Evolutionary conservation across 2,113 vertebrate species (phyloP).

Genomic region (Ceyx cyanopectus): DNA sequence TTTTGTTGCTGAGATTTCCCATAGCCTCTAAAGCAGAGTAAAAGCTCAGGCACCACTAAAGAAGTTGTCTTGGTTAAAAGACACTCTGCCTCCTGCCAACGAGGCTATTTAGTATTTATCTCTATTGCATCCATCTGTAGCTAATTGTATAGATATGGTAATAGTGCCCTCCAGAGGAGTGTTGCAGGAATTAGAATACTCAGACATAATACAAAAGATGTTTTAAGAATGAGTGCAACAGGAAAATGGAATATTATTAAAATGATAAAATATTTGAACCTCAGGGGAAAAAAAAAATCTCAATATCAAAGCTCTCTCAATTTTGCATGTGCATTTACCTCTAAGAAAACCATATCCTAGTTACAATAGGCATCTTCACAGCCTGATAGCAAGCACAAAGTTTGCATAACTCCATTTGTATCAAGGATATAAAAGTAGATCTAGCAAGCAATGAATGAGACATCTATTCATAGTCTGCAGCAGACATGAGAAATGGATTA

Average conservation of each 20-base stretch:
- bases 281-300: background rate
- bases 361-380: background rate
- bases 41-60: background rate
- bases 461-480: background rate
- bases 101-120: slow-evolving; percentile 23
- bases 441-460: background rate
- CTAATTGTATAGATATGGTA: slow-evolving; percentile 76
- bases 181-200: slow-evolving; percentile 65
- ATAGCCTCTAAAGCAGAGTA: background rate
- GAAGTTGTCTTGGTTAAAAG: slow-evolving; percentile 25
- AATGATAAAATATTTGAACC: slow-evolving; percentile 47
- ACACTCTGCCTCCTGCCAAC: slow-evolving; percentile 28
- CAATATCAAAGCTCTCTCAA: slow-evolving; percentile 24
- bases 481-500: background rate
- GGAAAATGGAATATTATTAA: slow-evolving; percentile 41
- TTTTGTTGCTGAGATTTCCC: background rate
- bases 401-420: background rate
- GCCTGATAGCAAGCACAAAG: background rate
- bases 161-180: slow-evolving; percentile 84
- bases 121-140: background rate
- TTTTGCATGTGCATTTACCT: slow-evolving; percentile 33
- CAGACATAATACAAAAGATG: background rate
- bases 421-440: background rate
- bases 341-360: background rate
- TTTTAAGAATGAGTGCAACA: slow-evolving; percentile 4